Evolutionary conservation across 2,797 vertebrate species (phyloP), one percentile per base, ranked within the genome.

Genomic region (Arrhamphus sclerolepis): DNA sequence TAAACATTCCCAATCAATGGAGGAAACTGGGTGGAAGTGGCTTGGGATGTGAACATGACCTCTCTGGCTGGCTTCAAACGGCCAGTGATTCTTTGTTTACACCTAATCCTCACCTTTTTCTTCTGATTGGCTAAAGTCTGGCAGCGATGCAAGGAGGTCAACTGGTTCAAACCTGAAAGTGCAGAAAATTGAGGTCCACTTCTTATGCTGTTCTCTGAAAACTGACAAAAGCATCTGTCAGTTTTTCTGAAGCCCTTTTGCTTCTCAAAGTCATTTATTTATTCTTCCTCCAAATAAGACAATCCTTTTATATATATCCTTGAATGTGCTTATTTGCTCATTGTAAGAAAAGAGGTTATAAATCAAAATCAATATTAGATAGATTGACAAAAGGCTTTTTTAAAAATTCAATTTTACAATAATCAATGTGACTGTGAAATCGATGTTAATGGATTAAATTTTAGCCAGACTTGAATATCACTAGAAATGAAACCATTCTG

Each of bases 1-100:
- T 85, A 87, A 90, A 91, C 82, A 87, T 81, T 84, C 78, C 78
- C 85, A 88, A 89, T 89, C 89, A 89, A 85, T 78, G 81, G 75
- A 90, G 88, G 89, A 91, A 89, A 77, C 85, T 81, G 78, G 38
- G 72, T 78, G 89, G 87, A 89, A 89, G 87, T 85, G 75, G 66
- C 70, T 56, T 14, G 78, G 80, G 83, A 86, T 68, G 71, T 83
- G 82, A 80, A 85, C 81, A 60, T 89, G 89, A 89, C 87, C 87
- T 83, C 74, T 41, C 13, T 57, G 56, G 58, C 46, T 31, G 73
- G 70, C 85, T 91, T 91, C 87, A 89, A 89, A 89, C 68, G 8
- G 20, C 48, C 67, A 65, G 46, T 26, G 50, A 67, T 70, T 76
- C 71, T 73, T 57, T 86, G 87, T 89, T 90, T 87, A 86, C 84